phyloP scores from a whole-genome alignment of 2,797 vertebrate genomes.

The Coluber constrictor region DNA sequence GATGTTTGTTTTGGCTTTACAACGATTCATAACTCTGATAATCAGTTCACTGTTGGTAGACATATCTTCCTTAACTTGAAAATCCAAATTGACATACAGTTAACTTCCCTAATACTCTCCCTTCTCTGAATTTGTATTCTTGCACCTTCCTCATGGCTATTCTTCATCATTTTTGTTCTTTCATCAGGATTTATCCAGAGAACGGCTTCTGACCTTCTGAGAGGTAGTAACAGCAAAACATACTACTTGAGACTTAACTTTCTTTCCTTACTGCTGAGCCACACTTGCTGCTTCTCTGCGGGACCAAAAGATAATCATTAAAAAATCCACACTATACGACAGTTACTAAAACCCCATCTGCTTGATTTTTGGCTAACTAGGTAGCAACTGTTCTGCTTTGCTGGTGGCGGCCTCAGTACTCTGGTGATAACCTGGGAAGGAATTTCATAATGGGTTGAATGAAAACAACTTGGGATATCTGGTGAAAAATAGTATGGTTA shows the following conservation, averaged over 20 bases:
- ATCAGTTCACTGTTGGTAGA: not conserved
- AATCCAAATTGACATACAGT: not conserved
- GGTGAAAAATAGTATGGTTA: not conserved
- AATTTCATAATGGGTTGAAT: not conserved
- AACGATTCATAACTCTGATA: not conserved
- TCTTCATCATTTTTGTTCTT: slow-evolving; percentile 74
- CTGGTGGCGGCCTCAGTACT: slow-evolving; percentile 4
- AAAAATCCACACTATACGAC: not conserved
- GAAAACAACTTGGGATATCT: not conserved
- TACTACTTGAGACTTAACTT: slow-evolving; percentile 73
- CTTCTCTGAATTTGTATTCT: not conserved
- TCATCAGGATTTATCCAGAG: slow-evolving; percentile 87
- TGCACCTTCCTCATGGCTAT: slow-evolving; percentile 56
- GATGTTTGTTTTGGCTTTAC: not conserved
- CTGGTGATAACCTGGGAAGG: not conserved
- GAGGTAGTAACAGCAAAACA: slow-evolving; percentile 82
- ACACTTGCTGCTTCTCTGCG: slow-evolving; percentile 10
- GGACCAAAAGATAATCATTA: not conserved
- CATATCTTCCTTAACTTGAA: not conserved
- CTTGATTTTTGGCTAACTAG: not conserved
- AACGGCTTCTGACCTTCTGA: slow-evolving; percentile 87
- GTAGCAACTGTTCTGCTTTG: slow-evolving; percentile 26
- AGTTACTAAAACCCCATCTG: not conserved
- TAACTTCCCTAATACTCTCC: slow-evolving; percentile 40
- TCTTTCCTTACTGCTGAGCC: slow-evolving; percentile 35